Evolutionary conservation across 2,113 vertebrate species (phyloP).

Genomic region (Stigmatopora nigra): DNA sequence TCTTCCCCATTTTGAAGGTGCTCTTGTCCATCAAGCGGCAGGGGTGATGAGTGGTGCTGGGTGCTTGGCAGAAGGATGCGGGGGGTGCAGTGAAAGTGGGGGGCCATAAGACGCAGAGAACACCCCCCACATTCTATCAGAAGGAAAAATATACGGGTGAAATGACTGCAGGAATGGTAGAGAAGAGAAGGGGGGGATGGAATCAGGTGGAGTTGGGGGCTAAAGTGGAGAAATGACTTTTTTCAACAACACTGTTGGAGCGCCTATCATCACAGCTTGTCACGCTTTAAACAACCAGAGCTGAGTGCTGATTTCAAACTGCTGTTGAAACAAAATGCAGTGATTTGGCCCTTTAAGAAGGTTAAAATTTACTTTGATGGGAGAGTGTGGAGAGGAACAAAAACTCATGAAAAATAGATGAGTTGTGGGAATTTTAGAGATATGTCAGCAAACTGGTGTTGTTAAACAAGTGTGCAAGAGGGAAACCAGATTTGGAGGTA

Average conservation of each 20-base stretch:
- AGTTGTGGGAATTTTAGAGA: constrained; percentile 35
- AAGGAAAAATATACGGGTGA: constrained; percentile 51
- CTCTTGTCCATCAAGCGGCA: constrained; percentile 68
- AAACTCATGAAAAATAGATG: constrained; percentile 48
- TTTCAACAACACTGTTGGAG: constrained; percentile 58
- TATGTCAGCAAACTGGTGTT: constrained; percentile 32
- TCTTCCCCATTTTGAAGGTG: constrained; percentile 67
- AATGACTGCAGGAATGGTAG: constrained; percentile 40
- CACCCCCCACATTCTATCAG: constrained; percentile 52
- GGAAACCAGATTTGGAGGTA: constrained; percentile 12
- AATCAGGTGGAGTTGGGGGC: constrained; percentile 33
- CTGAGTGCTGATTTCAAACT: constrained; percentile 71
- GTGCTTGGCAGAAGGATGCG: constrained; percentile 42
- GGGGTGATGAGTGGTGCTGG: constrained; percentile 56
- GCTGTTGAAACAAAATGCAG: constrained; percentile 69
- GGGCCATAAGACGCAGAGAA: constrained; percentile 58
- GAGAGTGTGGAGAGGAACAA: constrained; percentile 59
- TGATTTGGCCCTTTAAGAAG: constrained; percentile 68
- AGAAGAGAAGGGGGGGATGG: constrained; percentile 33
- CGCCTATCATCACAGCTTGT: constrained; percentile 74
- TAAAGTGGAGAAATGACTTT: constrained; percentile 49
- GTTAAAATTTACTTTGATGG: constrained; percentile 67
- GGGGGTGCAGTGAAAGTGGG: constrained; percentile 36
- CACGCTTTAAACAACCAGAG: constrained; percentile 67
- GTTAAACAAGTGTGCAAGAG: constrained; percentile 44